These are phyloP conservation scores for Hypselothyrea guttata DNA, from an alignment of 2,888 invertebrate genomes.

Conservation along the genomic window DNA sequence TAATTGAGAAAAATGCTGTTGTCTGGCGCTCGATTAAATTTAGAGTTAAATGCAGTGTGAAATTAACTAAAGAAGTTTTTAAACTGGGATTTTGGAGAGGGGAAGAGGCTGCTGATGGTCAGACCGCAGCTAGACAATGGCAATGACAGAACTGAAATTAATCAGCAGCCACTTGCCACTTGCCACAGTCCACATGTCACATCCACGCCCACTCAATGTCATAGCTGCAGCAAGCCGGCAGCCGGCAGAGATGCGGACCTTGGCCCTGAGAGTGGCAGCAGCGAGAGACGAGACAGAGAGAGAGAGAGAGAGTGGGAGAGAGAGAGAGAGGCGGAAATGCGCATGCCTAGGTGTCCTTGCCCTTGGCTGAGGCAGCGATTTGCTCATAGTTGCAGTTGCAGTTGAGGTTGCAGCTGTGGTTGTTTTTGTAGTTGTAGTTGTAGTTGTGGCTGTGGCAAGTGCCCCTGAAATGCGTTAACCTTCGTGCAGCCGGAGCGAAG, in stretches of 20 bases:
- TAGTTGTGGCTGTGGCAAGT: constrained; percentile 37
- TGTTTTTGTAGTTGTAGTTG: constrained; percentile 39
- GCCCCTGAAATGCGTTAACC: constrained; percentile 63
- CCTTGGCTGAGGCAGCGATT: constrained; percentile 74
- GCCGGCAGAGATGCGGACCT: constrained; percentile 38
- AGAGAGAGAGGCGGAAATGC: constrained; percentile 65
- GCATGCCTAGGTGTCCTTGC: constrained; percentile 82
- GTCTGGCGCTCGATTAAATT: constrained; percentile 15
- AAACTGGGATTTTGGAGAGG: constrained; percentile 20
- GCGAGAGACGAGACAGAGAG: constrained; percentile 3
- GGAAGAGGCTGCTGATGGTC: constrained; percentile 23
- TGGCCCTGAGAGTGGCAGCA: constrained; percentile 39
- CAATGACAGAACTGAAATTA: constrained; percentile 52
- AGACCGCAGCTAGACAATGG: constrained; percentile 22
- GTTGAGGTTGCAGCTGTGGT: constrained; percentile 5
- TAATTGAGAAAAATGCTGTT: constrained; percentile 41
- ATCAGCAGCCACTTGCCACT: constrained; percentile 33
- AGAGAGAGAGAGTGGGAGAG: not conserved
- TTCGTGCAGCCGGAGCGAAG: constrained; percentile 63
- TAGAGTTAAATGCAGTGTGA: constrained; percentile 5
- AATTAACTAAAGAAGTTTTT: constrained; percentile 25
- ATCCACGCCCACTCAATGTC: constrained; percentile 54
- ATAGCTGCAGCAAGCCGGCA: constrained; percentile 46
- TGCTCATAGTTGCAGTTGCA: constrained; percentile 11
- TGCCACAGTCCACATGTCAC: constrained; percentile 1